Percentiles rank a stretch among this genome's conserved stretches.
Evolutionary conservation across 1,140 invertebrate species (phyloP).

Genomic region (Tribolium castaneum): DNA sequence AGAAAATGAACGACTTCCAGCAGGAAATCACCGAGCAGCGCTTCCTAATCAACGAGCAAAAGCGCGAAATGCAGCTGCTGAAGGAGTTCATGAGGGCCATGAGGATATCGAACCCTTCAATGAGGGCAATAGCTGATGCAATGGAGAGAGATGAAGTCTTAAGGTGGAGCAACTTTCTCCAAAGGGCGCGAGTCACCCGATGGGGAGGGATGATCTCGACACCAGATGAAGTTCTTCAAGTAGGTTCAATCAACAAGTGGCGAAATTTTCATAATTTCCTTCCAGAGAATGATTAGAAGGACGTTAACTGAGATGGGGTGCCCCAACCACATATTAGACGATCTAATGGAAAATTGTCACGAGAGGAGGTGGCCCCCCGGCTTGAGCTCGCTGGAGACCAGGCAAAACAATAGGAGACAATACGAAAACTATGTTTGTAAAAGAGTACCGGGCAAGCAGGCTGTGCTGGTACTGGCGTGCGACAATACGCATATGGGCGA

Average conservation of each 20-base stretch:
- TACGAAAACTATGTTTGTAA: slow-evolving; percentile 97
- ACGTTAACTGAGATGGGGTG: slow-evolving; percentile 92
- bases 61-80: slow-evolving; percentile 86
- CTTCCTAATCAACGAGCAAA: slow-evolving; percentile 88
- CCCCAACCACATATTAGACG: slow-evolving; percentile 91
- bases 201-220: slow-evolving; percentile 99
- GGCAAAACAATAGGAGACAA: slow-evolving; percentile 89
- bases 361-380: slow-evolving; percentile 94
- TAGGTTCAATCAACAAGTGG: slow-evolving; percentile 59
- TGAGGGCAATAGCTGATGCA: slow-evolving; percentile 88
- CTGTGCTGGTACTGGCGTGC: slow-evolving; percentile 92
- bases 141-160: slow-evolving; percentile 94
- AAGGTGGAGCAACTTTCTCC: slow-evolving; percentile 89
- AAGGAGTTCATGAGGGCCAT: slow-evolving; percentile 95
- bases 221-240: slow-evolving; percentile 92
- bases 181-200: slow-evolving; percentile 87
- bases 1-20: slow-evolving; percentile 86
- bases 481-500: slow-evolving; percentile 96
- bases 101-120: slow-evolving; percentile 88
- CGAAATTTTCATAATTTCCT: neutral
- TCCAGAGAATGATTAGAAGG: slow-evolving; percentile 90
- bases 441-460: slow-evolving; percentile 93
- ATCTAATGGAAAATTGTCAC: slow-evolving; percentile 97
- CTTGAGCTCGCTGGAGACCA: slow-evolving; percentile 90
- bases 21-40: slow-evolving; percentile 87